Conservation (phyloP, 1,140 invertebrate species). For the Temnothorax nylanderi region DNA sequence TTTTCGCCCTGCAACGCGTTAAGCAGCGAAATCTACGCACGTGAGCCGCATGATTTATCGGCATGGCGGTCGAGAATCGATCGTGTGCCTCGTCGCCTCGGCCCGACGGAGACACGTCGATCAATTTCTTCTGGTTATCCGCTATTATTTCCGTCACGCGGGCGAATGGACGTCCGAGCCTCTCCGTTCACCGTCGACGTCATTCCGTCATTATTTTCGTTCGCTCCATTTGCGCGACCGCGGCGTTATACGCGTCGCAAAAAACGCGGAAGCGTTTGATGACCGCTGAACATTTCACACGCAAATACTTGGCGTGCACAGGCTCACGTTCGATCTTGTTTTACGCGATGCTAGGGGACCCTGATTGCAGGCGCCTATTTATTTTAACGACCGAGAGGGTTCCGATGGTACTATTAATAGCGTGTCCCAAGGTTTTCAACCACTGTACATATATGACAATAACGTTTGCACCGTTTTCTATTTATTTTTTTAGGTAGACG, state of each 20-base stretch:
- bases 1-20: neutral
- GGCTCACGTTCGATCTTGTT: neutral
- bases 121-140: neutral
- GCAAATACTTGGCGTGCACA: neutral
- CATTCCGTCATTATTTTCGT: conserved; percentile 22
- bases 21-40: conserved; percentile 38
- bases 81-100: neutral
- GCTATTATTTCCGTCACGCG: conserved; percentile 5
- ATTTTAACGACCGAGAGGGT: conserved; percentile 37
- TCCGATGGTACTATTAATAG: conserved; percentile 34
- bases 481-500: conserved; percentile 81
- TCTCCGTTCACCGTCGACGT: neutral
- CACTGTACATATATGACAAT: neutral
- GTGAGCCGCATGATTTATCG: conserved; percentile 20
- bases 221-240: neutral
- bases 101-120: neutral
- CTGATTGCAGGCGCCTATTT: conserved; percentile 4
- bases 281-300: neutral
- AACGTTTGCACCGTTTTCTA: neutral
- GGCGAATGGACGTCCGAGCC: neutral
- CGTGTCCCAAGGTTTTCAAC: conserved; percentile 1
- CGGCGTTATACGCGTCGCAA: neutral
- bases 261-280: neutral
- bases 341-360: neutral
- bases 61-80: neutral